Base-by-base conservation (phyloP, 2,113 vertebrate species). In the Eurystomus gularis region DNA sequence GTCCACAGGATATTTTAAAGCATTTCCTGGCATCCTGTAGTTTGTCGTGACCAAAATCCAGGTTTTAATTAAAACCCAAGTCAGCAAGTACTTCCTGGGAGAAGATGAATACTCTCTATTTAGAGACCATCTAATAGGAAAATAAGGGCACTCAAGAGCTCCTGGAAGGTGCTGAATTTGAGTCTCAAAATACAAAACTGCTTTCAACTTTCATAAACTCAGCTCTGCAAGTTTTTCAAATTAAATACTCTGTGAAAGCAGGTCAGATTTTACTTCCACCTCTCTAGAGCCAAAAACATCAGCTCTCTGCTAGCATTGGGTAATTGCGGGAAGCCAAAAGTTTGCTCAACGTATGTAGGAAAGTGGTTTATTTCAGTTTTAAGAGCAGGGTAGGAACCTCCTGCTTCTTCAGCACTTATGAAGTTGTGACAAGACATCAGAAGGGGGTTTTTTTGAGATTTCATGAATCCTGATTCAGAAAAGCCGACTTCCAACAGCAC, bases 261-360 rank as follows among this genome's bases (percentile, higher is more conserved):
- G 75, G 73, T 70, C 44, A 94, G 42, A 60, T 68, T 84, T 92
- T 87, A 35, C 48, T 91, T 78, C 81, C 48, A 82, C 65, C 61
- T 64, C 17, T 21, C 66, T 94, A 7, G 10, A 39, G 81, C 70
- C 91, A 96, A 97, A 94, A 89, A n/a, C 77, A 96, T 82, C 94
- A 90, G 70, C 60, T 66, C 61, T 90, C 51, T 54, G 55, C 40
- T 16, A 33, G 61, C 82, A 78, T 37, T 75, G 88, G 83, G 93
- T 91, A 96, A 95, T 52, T 87, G 93, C 95, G 89, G 94, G 89
- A 94, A 96, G 65, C 70, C 89, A 84, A 75, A 93, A 83, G 84
- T 93, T 91, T 89, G 73, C 23, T 93, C 81, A 82, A 82, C 2
- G 0, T 79, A 68, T 29, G 44, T 31, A 95, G 64, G 73, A 71